Conservation (phyloP, 2,113 vertebrate genomes). For the Willisornis vidua region DNA sequence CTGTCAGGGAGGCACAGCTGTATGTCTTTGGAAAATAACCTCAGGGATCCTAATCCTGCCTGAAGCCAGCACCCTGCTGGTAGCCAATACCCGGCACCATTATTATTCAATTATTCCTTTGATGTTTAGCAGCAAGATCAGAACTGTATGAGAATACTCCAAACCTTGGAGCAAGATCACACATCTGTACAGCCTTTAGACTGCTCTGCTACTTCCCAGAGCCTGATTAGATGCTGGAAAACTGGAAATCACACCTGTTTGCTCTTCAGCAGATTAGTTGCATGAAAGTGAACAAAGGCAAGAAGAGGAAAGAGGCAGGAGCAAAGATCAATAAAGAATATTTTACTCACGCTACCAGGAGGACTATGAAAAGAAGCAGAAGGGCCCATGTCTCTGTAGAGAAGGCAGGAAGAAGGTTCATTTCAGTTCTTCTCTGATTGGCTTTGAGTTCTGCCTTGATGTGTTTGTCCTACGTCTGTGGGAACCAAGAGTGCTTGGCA, state of each 20-base stretch:
- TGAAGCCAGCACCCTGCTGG: background rate
- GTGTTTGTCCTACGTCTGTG: background rate
- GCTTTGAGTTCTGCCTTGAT: background rate
- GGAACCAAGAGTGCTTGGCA: accelerated
- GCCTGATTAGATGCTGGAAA: background rate
- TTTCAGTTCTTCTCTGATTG: background rate
- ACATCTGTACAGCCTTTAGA: accelerated
- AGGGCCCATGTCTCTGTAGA: conserved; percentile 51
- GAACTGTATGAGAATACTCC: background rate
- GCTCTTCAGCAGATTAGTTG: background rate
- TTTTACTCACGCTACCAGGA: conserved; percentile 5
- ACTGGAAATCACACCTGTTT: background rate
- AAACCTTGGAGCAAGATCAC: background rate
- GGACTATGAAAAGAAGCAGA: background rate
- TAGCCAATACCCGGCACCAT: background rate
- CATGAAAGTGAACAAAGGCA: background rate
- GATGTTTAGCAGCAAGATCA: background rate
- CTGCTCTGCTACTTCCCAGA: background rate
- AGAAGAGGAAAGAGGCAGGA: background rate
- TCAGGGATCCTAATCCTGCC: background rate
- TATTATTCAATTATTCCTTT: background rate
- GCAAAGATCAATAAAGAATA: background rate
- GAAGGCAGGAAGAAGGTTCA: conserved; percentile 46
- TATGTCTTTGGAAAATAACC: background rate
- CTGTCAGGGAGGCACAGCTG: background rate